Evolutionary conservation across 35 echinoderm and acorn worm species (phyloP).

Genomic region (Apostichopus japonicus): DNA sequence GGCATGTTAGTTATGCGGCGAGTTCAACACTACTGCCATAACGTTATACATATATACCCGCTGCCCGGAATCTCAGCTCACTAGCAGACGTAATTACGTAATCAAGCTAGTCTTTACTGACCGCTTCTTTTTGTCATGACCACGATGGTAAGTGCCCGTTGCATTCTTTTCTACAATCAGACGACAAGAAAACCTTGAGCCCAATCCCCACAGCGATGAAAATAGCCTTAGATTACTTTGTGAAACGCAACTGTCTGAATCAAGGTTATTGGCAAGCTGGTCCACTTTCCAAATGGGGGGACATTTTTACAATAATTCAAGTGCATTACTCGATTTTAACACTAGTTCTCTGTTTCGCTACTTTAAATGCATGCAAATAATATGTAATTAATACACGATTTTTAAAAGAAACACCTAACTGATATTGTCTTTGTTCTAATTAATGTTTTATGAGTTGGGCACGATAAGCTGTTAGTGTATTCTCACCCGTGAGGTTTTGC

Average conservation of each 20-base stretch:
- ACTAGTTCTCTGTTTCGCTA: no score
- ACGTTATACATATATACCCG: slow-evolving; percentile 1
- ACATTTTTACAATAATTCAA: slow-evolving; percentile 1
- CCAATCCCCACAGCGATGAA: slow-evolving; percentile 38
- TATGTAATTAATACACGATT: no score
- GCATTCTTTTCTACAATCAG: slow-evolving; percentile 20
- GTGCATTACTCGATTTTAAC: not conserved
- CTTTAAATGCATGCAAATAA: no score
- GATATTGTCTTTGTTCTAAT: not conserved
- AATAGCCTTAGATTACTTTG: slow-evolving; percentile 52
- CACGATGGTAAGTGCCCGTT: not conserved
- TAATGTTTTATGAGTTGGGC: not conserved
- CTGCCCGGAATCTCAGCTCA: not conserved
- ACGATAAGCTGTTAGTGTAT: not conserved
- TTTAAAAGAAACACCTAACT: not conserved
- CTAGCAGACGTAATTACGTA: slow-evolving; percentile 49
- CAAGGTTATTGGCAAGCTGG: slow-evolving; percentile 58
- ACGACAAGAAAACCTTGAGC: slow-evolving; percentile 40
- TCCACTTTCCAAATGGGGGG: slow-evolving; percentile 15
- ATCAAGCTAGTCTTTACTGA: not conserved
- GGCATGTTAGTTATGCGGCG: slow-evolving; percentile 48
- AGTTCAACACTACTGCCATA: slow-evolving; percentile 55
- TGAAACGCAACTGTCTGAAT: slow-evolving; percentile 61
- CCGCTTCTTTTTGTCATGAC: not conserved
- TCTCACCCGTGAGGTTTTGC: not conserved